phyloP scores from a whole-genome alignment of 2,888 invertebrate species.

The Automeris io region DNA sequence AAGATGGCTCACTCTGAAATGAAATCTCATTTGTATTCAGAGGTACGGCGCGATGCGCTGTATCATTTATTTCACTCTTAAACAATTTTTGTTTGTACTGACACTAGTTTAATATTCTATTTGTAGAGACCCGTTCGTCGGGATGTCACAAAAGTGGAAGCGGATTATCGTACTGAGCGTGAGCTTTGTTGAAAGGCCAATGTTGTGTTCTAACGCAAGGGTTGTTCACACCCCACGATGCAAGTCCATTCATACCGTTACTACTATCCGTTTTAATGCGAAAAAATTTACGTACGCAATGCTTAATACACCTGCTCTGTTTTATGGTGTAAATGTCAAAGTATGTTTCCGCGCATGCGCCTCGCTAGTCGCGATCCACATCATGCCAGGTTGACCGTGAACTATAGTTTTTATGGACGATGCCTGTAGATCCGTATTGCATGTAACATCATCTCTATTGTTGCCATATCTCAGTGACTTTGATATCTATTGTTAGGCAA shows the following conservation, averaged over 20 bases:
- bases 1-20: conserved; percentile 64
- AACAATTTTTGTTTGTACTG: conserved; percentile 64
- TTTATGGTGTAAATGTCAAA: conserved; percentile 56
- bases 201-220: conserved; percentile 37
- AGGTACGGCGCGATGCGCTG: conserved; percentile 32
- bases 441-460: conserved; percentile 42
- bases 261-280: conserved; percentile 32
- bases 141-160: conserved; percentile 52
- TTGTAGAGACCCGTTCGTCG: conserved; percentile 38
- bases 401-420: conserved; percentile 62
- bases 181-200: conserved; percentile 40
- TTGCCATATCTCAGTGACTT: conserved; percentile 35
- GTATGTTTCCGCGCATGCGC: conserved; percentile 42
- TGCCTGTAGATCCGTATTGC: conserved; percentile 53
- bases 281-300: conserved; percentile 44
- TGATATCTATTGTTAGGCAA: conserved; percentile 31
- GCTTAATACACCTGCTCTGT: conserved; percentile 52
- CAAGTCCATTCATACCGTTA: conserved; percentile 40
- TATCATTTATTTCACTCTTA: conserved; percentile 60
- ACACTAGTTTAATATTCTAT: conserved; percentile 45
- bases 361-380: conserved; percentile 21
- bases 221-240: conserved; percentile 30
- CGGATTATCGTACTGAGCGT: conserved; percentile 39
- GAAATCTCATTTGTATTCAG: conserved; percentile 61
- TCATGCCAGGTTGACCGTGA: conserved; percentile 43